These are phyloP conservation scores for Mongoloraphidia duomilia DNA, from an alignment of 2,888 invertebrate species.

Conservation along the genomic window DNA sequence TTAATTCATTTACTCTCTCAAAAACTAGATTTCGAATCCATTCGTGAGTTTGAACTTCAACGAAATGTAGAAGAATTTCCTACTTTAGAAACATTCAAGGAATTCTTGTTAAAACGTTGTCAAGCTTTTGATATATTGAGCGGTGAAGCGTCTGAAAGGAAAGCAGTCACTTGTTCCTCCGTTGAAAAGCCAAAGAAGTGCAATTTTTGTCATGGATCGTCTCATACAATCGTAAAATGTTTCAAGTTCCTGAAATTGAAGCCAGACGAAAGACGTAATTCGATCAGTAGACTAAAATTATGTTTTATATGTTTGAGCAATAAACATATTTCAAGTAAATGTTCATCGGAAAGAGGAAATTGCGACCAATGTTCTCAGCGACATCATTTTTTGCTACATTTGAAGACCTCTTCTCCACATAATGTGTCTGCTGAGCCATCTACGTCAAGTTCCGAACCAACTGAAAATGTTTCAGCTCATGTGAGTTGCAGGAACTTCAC, in stretches of 20 bases:
- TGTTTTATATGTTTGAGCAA: not conserved
- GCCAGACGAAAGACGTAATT: not conserved
- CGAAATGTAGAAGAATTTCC: not conserved
- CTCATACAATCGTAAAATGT: not conserved
- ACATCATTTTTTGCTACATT: not conserved
- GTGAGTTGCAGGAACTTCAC: no score
- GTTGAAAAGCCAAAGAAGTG: not conserved
- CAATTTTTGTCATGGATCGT: not conserved
- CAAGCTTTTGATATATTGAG: no score
- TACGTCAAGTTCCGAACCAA: no score
- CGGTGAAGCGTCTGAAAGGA: no score
- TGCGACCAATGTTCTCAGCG: not conserved
- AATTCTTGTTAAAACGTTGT: no score
- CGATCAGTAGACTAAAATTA: not conserved
- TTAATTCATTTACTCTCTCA: not conserved
- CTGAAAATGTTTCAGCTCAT: no score
- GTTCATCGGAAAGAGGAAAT: not conserved
- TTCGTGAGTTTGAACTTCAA: not conserved
- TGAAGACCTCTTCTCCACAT: no score
- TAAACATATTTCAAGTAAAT: not conserved
- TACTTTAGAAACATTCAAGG: not conserved
- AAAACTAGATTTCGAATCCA: not conserved
- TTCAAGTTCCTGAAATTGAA: not conserved
- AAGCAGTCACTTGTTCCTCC: no score
- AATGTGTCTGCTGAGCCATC: no score